A percentile compares a stretch with the other conserved stretches of the same genome.
These are phyloP conservation scores for Bryconaethiops microstoma DNA, from an alignment of 2,797 vertebrate genomes.

Conservation along the genomic window DNA sequence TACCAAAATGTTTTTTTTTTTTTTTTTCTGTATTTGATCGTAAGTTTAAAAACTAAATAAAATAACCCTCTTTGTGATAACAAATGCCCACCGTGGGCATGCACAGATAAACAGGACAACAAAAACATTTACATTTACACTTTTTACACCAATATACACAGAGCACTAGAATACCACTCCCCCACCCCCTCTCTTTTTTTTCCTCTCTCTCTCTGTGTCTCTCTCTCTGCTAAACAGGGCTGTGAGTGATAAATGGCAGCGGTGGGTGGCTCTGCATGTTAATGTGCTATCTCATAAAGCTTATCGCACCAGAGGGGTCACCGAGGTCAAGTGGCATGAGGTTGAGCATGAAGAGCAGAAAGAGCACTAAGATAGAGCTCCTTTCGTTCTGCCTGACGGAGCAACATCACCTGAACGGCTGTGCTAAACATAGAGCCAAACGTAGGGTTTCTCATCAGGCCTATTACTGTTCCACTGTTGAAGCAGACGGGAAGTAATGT, in stretches of 20 bases:
- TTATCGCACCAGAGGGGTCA: conserved; percentile 56
- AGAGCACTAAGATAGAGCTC: conserved; percentile 53
- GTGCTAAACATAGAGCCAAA: conserved; percentile 34
- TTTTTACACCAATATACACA: conserved; percentile 37
- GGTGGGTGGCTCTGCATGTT: conserved; percentile 61
- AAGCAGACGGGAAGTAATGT: conserved; percentile 32
- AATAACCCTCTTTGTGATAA: conserved; percentile 8
- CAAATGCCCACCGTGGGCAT: conserved; percentile 7
- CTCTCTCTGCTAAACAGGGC: conserved; percentile 40
- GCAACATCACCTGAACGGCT: conserved; percentile 45
- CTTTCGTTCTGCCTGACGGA: conserved; percentile 45
- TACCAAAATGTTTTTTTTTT: not conserved
- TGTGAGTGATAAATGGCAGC: conserved; percentile 57
- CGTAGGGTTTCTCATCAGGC: conserved; percentile 28
- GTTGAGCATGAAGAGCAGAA: conserved; percentile 52
- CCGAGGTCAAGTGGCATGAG: conserved; percentile 53
- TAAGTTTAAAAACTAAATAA: conserved; percentile 11
- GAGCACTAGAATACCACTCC: conserved; percentile 8
- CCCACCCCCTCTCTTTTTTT: not conserved
- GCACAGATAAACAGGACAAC: conserved; percentile 34
- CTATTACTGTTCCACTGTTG: conserved; percentile 38
- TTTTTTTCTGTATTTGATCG: not conserved
- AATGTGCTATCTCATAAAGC: conserved; percentile 63
- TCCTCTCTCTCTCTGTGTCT: conserved; percentile 9
- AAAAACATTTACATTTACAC: conserved; percentile 82